A percentile compares a stretch with the other conserved stretches of the same genome.
Conservation (phyloP, 2,888 invertebrate genomes). For the Drosophila robusta region DNA sequence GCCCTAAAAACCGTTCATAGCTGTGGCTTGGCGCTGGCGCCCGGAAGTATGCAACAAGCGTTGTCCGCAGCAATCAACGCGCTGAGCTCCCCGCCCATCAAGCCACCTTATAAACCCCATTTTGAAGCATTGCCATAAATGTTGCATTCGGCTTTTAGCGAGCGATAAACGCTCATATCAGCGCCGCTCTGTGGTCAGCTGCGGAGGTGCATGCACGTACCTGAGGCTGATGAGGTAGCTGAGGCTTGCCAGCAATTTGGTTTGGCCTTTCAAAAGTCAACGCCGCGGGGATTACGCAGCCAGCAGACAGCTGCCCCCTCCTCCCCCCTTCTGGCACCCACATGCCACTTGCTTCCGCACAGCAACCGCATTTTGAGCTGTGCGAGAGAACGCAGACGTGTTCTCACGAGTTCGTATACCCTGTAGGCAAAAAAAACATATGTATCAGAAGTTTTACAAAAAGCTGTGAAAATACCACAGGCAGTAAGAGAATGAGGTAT, state of each 20-base stretch:
- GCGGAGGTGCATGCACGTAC: not conserved
- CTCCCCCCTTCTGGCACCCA: slow-evolving; percentile 1
- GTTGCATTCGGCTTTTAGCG: slow-evolving; percentile 72
- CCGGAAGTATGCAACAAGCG: slow-evolving; percentile 67
- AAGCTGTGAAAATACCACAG: slow-evolving; percentile 8
- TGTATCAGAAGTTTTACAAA: slow-evolving; percentile 2
- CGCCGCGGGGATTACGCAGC: slow-evolving; percentile 28
- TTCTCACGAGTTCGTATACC: slow-evolving; percentile 16
- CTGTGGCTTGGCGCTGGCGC: slow-evolving; percentile 44
- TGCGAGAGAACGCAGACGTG: slow-evolving; percentile 15
- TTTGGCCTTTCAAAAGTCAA: slow-evolving; percentile 64
- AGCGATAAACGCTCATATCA: slow-evolving; percentile 12
- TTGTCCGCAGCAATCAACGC: slow-evolving; percentile 74
- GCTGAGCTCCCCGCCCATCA: slow-evolving; percentile 28
- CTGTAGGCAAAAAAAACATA: slow-evolving; percentile 7
- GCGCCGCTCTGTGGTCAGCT: not conserved
- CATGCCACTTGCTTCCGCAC: slow-evolving; percentile 3
- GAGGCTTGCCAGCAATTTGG: slow-evolving; percentile 72
- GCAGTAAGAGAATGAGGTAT: not conserved
- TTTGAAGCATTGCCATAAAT: slow-evolving; percentile 72
- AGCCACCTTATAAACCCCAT: not conserved
- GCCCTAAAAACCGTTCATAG: slow-evolving; percentile 29
- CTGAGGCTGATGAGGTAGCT: slow-evolving; percentile 22
- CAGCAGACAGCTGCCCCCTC: slow-evolving; percentile 33
- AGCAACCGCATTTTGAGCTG: slow-evolving; percentile 12